phyloP scores from a whole-genome alignment of 2,888 invertebrate species.

The Polia nebulosa region DNA sequence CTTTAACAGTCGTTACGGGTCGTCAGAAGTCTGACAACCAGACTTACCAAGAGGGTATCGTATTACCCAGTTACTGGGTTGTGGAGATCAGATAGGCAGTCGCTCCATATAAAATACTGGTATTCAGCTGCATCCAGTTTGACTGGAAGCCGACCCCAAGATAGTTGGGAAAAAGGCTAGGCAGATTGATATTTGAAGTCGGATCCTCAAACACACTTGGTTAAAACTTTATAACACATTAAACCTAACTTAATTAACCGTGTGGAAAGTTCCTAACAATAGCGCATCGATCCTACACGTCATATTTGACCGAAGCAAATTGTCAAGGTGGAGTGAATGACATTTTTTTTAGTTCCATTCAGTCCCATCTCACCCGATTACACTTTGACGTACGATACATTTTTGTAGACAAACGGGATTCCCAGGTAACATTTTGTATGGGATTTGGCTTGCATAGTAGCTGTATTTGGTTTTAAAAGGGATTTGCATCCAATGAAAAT shows the following conservation, averaged over 20 bases:
- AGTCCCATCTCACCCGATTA: constrained; percentile 47
- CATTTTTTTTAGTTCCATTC: constrained; percentile 51
- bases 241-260: constrained; percentile 19
- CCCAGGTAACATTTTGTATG: constrained; percentile 40
- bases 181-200: no score
- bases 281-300: constrained; percentile 29
- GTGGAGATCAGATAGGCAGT: no score
- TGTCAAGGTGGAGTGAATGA: constrained; percentile 48
- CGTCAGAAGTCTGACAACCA: no score
- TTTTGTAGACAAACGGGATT: constrained; percentile 37
- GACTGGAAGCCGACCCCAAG: no score
- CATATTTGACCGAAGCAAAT: constrained; percentile 63
- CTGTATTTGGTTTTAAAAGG: constrained; percentile 20
- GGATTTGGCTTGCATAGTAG: constrained; percentile 9
- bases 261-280: constrained; percentile 49
- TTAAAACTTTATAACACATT: constrained; percentile 7
- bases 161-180: no score
- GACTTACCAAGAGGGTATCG: no score
- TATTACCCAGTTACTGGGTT: no score
- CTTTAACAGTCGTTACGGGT: no score
- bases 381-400: constrained; percentile 53
- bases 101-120: no score
- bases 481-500: constrained; percentile 42
- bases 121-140: no score
- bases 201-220: background rate